Conservation (phyloP, 2,113 vertebrate genomes). For the Coryphaenoides rupestris region DNA sequence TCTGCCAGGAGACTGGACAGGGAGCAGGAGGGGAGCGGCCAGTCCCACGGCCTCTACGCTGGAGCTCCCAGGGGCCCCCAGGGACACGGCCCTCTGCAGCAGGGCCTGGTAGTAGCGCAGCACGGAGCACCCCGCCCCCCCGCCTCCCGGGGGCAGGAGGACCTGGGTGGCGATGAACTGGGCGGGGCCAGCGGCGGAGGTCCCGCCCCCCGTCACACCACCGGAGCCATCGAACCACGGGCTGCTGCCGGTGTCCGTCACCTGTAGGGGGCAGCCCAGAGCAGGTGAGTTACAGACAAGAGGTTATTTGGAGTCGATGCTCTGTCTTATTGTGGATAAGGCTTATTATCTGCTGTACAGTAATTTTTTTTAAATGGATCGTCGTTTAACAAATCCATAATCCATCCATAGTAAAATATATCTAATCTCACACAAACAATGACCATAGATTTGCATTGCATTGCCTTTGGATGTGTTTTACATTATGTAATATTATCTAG, state of each 20-base stretch:
- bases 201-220: conserved; percentile 11
- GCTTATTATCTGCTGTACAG: too few relatives aligned
- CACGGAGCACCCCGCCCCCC: conserved; percentile 50
- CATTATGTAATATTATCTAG: too few relatives aligned
- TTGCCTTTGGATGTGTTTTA: too few relatives aligned
- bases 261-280: conserved; percentile 26
- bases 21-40: conserved; percentile 19
- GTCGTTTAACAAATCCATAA: too few relatives aligned
- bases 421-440: too few relatives aligned
- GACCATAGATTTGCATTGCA: too few relatives aligned
- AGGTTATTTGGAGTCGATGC: neutral
- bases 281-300: neutral
- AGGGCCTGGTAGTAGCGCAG: conserved; percentile 47
- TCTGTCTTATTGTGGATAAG: too few relatives aligned
- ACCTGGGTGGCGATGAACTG: conserved; percentile 62
- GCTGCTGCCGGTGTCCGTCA: conserved; percentile 21
- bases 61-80: conserved; percentile 1
- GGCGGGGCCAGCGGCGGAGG: too few relatives aligned
- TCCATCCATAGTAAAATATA: too few relatives aligned
- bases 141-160: conserved; percentile 40
- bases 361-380: too few relatives aligned
- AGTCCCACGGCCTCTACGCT: conserved; percentile 11
- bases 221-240: conserved; percentile 22
- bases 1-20: conserved; percentile 13
- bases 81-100: conserved; percentile 41